These are phyloP conservation scores for Oryctes rhinoceros DNA, from an alignment of 1,140 invertebrate species.

Conservation along the genomic window DNA sequence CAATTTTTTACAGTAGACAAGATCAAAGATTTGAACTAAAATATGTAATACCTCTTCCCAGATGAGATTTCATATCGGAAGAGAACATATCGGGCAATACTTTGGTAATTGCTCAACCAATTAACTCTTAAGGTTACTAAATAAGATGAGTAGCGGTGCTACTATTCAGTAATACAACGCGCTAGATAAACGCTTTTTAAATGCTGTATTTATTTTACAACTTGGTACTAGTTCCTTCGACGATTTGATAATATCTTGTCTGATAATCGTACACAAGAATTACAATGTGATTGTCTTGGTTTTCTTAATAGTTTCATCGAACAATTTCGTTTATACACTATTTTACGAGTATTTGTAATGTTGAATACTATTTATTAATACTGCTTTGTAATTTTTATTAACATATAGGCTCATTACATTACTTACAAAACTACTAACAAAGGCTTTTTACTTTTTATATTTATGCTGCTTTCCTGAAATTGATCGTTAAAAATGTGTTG, in stretches of 20 bases:
- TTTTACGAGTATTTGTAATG: constrained; percentile 32
- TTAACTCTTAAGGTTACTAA: too few species aligned
- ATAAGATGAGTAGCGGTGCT: too few species aligned
- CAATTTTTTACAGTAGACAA: too few species aligned
- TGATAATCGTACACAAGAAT: not conserved
- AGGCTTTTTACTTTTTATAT: constrained; percentile 12
- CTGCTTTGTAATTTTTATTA: constrained; percentile 26
- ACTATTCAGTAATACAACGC: too few species aligned
- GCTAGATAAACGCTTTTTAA: not conserved
- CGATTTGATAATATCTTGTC: too few species aligned
- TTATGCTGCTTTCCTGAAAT: not conserved
- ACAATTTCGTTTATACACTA: not conserved
- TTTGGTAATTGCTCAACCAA: too few species aligned
- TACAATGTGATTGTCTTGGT: not conserved
- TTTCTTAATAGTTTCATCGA: not conserved
- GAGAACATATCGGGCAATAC: too few species aligned
- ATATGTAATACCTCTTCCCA: too few species aligned
- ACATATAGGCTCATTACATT: constrained; percentile 3
- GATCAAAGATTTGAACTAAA: too few species aligned
- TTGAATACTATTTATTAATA: constrained; percentile 19
- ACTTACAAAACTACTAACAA: constrained; percentile 20
- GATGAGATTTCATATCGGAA: too few species aligned
- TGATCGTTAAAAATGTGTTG: not conserved
- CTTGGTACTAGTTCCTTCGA: not conserved
- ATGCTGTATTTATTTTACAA: not conserved